Evolutionary conservation across 2,888 invertebrate genomes (phyloP), one percentile per base, ranked within the genome.

Genomic region (Pachliopta kotzebuea): DNA sequence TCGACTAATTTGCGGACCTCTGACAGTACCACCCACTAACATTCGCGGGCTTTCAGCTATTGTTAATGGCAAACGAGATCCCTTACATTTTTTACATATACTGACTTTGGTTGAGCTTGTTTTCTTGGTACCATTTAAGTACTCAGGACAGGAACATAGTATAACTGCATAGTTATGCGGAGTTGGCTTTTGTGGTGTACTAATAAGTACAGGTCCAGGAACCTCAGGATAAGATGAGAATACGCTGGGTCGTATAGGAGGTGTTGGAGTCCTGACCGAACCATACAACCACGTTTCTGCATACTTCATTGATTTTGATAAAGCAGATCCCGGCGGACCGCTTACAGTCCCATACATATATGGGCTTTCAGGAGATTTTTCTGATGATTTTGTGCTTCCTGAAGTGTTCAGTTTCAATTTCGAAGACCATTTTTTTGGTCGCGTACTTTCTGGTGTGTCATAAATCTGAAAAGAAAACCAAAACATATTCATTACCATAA

Each of bases 271-370:
- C 74, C 95, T 92, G 1, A 96, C 94, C 49, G 96, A 96, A 74
- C 96, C 96, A 79, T 97, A 96, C 20, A 96, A 93, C 96, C 96
- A 97, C 63, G 96, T 95, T 78, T 97, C 96, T 49, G 96, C 95
- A 87, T 96, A 96, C 82, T 95, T 95, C 96, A 96, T 96, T 77
- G 96, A 96, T 82, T 96, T 95, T 66, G 96, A 95, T 61, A 96
- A 83, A n/a, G 95, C 94, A 75, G 95, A 94, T 68, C 94, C 94
- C 62, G 94, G 94, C 71, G 94, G 94, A 71, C 93, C 93, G 68
- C 87, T 86, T 70, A 91, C 85, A 29, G 91, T 91, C 55, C 92
- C 92, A 75, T 90, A 92, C 85, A 90, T 83, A 67, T 87, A 89
- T 66, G 90, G 86, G 69, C 86, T 89, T 68, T 90, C 90, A 66